Evolutionary conservation across 2,888 invertebrate genomes (phyloP), one percentile per base, ranked within the genome.

Genomic region (Auanema freiburgensis): DNA sequence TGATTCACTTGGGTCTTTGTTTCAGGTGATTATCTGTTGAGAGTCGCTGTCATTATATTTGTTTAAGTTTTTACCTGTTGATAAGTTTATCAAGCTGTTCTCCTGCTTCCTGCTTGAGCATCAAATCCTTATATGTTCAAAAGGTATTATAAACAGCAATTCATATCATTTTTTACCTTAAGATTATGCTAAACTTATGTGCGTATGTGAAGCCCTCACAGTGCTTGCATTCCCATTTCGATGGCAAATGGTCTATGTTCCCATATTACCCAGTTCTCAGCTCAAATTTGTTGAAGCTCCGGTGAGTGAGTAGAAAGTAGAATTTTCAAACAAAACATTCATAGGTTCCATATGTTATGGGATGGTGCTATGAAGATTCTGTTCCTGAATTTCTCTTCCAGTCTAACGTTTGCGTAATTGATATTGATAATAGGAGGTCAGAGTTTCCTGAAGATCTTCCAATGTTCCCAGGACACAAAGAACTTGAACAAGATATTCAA

Each of bases 241-340:
- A 25, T 98, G 98, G 98, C 94, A 95, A 58, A 96, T 98, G 85
- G 96, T 98, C 2, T 98, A 98, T 86, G 98, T 97, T 66, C 98
- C 98, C 33, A 95, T 98, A 83, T 87, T 98, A 79, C 98, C 98
- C 1, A 92, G 94, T 56, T 84, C 87, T 3, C 83, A 84, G 51
- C 91, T 92, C 18, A 87, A 95, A 67, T 98, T 98, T 86, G 88
- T 98, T 53, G 98, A 99, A 86, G 98, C 98, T 5, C 98, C 98
- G 0, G 76, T 64, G 14, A 21, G 46, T 43, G n/a, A 14, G 25
- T 12, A 11, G 51, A 16, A 12, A 14, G 12, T 50, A 16, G 12
- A 14, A 14, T 11, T 14, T 16, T 50, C 51, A 18, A 16, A 50
- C 14, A 50, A 18, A 16, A 50, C 11, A 14, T 16, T 50, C 51